Base-by-base conservation (phyloP, 2,797 vertebrate species). In the Hippopotamyrus pictus region DNA sequence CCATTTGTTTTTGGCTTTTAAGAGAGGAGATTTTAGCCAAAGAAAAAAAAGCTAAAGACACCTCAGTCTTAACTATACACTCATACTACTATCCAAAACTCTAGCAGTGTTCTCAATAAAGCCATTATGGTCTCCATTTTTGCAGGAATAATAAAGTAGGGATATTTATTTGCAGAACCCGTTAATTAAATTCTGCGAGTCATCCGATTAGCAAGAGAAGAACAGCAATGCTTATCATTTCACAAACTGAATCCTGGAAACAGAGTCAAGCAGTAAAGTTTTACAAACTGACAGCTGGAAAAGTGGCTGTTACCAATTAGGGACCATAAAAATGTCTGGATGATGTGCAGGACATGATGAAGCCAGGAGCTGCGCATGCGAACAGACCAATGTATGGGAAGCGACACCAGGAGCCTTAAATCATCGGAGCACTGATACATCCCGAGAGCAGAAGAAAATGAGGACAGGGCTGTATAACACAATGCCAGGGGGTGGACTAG, bases 201-300 rank as follows among this genome's bases (percentile, higher is more conserved):
- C 14, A 9, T 46, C 41, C 9, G 44, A 84, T 29, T 46, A 84
- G 44, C 17, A 12, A 46, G 5, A 51, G 46, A 51, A 51, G 44
- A 14, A 84, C 41, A 5, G 48, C 44, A 1, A 22, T 4, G 9
- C 82, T 46, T 22, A 50, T 84, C n/a, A 83, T n/a, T n/a, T 44
- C 33, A 73, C 65, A 51, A 51, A 25, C 46, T 11, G 22, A 14
- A 25, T 12, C 41, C 41, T 51, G n/a, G 41, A 84, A 84, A 25
- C 82, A 46, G n/a, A 9, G n/a, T 84, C 48, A 2, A 29, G 73
- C 73, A 44, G 73, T 79, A 79, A 79, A 79, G 7, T 44, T 37
- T 79, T 46, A 79, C 73, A 79, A 79, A 79, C 73, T 44, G 73
- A 79, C 73, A 79, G 73, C 73, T 79, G 73, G 73, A 79, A 79